A percentile compares a stretch with the other conserved stretches of the same genome.
Conservation (phyloP, 2,888 invertebrate genomes). For the Chymomyza procnemis region DNA sequence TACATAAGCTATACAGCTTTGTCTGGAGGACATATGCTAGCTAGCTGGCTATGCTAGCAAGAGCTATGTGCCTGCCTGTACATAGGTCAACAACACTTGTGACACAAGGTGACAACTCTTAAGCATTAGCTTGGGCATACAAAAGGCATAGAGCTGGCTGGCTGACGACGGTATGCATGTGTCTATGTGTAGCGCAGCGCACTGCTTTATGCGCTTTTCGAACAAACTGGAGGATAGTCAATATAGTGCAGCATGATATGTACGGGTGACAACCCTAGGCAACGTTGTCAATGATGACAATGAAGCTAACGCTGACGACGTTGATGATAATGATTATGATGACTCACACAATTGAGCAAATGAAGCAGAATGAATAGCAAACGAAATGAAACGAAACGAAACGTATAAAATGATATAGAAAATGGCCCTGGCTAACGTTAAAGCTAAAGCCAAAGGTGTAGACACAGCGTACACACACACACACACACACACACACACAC, state of each 20-base stretch:
- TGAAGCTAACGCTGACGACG: conserved; percentile 1
- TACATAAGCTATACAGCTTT: background rate
- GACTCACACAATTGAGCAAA: conserved; percentile 76
- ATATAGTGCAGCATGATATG: background rate
- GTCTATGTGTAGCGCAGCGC: background rate
- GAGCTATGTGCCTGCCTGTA: conserved; percentile 1
- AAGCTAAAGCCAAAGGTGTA: background rate
- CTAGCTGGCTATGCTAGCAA: too few relatives aligned
- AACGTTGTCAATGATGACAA: background rate
- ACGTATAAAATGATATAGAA: conserved; percentile 7
- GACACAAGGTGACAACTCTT: conserved; percentile 48
- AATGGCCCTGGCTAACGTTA: background rate
- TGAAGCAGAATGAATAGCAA: conserved; percentile 74
- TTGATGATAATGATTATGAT: conserved; percentile 44
- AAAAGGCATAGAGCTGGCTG: background rate
- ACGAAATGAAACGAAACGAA: conserved; percentile 29
- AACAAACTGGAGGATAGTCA: background rate
- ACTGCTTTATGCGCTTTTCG: background rate
- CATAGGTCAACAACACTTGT: conserved; percentile 65
- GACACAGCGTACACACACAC: too few relatives aligned
- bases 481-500: background rate
- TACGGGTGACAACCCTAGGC: background rate
- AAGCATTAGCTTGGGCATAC: background rate
- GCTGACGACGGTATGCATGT: background rate
- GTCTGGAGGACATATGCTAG: background rate